A percentile compares a stretch with the other conserved stretches of the same genome.
phyloP scores from a whole-genome alignment of 2,888 invertebrate species.

The Tachina lurida region DNA sequence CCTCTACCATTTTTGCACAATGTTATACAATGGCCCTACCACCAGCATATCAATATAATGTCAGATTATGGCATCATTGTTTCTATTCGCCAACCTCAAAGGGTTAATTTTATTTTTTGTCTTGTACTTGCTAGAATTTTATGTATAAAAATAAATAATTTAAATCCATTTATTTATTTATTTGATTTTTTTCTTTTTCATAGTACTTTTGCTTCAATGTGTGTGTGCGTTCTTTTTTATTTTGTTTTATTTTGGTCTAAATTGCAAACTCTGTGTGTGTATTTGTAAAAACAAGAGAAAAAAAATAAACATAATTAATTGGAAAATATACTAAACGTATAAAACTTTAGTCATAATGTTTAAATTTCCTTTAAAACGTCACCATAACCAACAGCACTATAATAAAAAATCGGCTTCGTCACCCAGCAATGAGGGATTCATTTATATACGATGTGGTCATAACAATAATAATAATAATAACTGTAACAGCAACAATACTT shows the following conservation, averaged over 20 bases:
- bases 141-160: constrained; percentile 17
- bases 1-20: no score
- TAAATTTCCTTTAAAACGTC: constrained; percentile 73
- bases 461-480: constrained; percentile 46
- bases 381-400: constrained; percentile 68
- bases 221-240: neutral
- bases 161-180: constrained; percentile 2
- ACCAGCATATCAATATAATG: no score
- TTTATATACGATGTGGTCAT: constrained; percentile 73
- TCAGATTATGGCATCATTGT: neutral
- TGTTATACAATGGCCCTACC: no score
- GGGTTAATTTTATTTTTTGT: constrained; percentile 47
- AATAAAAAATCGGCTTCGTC: constrained; percentile 72
- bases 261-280: constrained; percentile 27
- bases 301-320: constrained; percentile 11
- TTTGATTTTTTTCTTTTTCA: constrained; percentile 14
- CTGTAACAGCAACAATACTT: constrained; percentile 8
- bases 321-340: constrained; percentile 30
- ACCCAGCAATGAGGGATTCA: constrained; percentile 76
- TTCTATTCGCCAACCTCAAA: neutral
- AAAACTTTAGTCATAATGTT: constrained; percentile 56
- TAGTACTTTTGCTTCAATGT: constrained; percentile 29
- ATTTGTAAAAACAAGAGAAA: constrained; percentile 7
- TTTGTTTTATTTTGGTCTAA: constrained; percentile 34
- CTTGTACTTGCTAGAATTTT: constrained; percentile 33